A percentile compares a stretch with the other conserved stretches of the same genome.
These are phyloP conservation scores for Lycocerus yunnanus DNA, from an alignment of 2,888 invertebrate genomes.

Conservation along the genomic window DNA sequence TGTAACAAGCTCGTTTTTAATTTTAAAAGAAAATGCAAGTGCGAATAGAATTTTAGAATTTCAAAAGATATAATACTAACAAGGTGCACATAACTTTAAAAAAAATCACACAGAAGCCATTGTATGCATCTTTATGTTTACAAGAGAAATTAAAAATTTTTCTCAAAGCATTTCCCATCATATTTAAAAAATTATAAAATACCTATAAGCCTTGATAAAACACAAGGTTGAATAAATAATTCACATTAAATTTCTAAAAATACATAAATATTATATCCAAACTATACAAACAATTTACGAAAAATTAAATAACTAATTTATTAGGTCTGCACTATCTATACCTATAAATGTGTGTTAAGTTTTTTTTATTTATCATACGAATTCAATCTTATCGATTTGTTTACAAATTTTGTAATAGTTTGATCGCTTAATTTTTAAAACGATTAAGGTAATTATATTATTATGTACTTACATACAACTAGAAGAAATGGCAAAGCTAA, in stretches of 20 bases:
- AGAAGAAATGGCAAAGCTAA: conserved; percentile 59
- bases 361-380: not conserved
- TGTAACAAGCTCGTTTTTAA: too few species aligned
- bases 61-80: too few species aligned
- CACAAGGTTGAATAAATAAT: not conserved
- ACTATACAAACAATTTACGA: not conserved
- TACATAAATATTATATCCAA: not conserved
- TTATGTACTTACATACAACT: conserved; percentile 60
- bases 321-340: not conserved
- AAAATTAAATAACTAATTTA: not conserved
- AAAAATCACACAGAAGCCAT: too few species aligned
- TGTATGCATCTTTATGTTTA: not conserved
- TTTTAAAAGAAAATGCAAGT: too few species aligned
- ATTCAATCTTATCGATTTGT: not conserved
- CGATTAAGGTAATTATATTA: not conserved
- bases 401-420: not conserved
- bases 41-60: too few species aligned
- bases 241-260: not conserved
- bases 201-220: not conserved
- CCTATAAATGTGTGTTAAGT: too few species aligned
- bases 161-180: not conserved
- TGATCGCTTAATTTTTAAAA: conserved; percentile 4
- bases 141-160: not conserved
- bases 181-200: not conserved
- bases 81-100: not conserved